A percentile compares a stretch with the other conserved stretches of the same genome.
Evolutionary conservation across 1,140 invertebrate genomes (phyloP).

Genomic region (Ceratosolen fusciceps): DNA sequence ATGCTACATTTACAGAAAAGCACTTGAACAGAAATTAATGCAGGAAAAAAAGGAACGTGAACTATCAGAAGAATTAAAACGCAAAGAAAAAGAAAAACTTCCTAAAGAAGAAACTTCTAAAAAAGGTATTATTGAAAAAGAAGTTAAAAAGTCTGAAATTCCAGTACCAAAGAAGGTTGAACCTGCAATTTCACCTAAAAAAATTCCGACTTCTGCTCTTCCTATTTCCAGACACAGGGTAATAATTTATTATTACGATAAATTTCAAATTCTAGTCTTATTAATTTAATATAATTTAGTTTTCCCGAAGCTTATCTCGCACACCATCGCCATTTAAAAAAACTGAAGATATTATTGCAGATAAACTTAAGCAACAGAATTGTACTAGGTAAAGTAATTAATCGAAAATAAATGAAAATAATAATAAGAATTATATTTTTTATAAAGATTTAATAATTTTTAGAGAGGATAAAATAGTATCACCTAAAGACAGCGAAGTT

Average conservation of each 20-base stretch:
- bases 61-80: conserved; percentile 45
- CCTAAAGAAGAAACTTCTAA: conserved; percentile 61
- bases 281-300: conserved; percentile 57
- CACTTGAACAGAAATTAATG: conserved; percentile 48
- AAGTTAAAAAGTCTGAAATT: conserved; percentile 63
- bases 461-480: conserved; percentile 64
- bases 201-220: conserved; percentile 60
- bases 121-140: conserved; percentile 60
- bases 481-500: conserved; percentile 61
- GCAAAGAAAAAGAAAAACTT: conserved; percentile 50
- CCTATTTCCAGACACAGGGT: conserved; percentile 67
- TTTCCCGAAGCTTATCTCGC: conserved; percentile 80
- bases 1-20: conserved; percentile 58
- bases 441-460: conserved; percentile 29
- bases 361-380: conserved; percentile 62
- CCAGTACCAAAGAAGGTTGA: conserved; percentile 60
- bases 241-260: conserved; percentile 34
- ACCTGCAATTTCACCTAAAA: conserved; percentile 65
- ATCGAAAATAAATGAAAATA: not conserved
- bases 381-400: conserved; percentile 59
- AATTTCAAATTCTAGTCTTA: no score
- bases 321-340: conserved; percentile 86
- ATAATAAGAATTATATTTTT: not conserved
- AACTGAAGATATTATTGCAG: conserved; percentile 78
- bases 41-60: conserved; percentile 51